Evolutionary conservation across 2,888 invertebrate species (phyloP).

Genomic region (Falcaria lacertinaria): DNA sequence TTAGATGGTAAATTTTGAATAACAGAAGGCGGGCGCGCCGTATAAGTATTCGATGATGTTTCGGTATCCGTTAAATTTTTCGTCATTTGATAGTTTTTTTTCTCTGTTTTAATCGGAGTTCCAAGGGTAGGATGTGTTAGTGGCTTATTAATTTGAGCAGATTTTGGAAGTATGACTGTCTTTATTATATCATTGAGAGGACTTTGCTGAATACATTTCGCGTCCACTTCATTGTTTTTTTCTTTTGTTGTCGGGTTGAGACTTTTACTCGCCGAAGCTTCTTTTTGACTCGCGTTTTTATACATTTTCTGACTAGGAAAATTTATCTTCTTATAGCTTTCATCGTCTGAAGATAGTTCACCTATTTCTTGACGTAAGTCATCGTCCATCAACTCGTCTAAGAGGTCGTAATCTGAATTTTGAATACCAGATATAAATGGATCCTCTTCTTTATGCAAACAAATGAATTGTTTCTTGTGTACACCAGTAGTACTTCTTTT

Average conservation of each 20-base stretch:
- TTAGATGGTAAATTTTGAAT: conserved; percentile 2
- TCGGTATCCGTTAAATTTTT: neutral
- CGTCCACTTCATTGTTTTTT: neutral
- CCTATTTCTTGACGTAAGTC: conserved; percentile 67
- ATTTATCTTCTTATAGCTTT: conserved; percentile 29
- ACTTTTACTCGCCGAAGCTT: neutral
- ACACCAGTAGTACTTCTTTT: conserved; percentile 2
- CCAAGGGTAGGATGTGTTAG: neutral
- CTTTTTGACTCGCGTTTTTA: conserved; percentile 14
- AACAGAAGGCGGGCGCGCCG: neutral
- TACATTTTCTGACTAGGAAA: conserved; percentile 17
- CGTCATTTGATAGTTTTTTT: no score
- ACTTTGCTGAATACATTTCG: neutral
- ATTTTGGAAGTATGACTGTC: neutral
- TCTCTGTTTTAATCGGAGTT: neutral
- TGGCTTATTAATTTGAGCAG: neutral
- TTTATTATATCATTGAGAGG: neutral
- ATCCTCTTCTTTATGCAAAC: conserved; percentile 33
- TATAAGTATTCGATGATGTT: neutral
- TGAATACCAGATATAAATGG: conserved; percentile 56
- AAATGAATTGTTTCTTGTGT: conserved; percentile 22
- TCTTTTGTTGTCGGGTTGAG: neutral
- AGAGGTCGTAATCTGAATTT: conserved; percentile 63
- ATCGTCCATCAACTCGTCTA: conserved; percentile 70
- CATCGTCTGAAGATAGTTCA: conserved; percentile 62